Conservation (phyloP, 2,113 vertebrate species). For the Mirza zaza region DNA sequence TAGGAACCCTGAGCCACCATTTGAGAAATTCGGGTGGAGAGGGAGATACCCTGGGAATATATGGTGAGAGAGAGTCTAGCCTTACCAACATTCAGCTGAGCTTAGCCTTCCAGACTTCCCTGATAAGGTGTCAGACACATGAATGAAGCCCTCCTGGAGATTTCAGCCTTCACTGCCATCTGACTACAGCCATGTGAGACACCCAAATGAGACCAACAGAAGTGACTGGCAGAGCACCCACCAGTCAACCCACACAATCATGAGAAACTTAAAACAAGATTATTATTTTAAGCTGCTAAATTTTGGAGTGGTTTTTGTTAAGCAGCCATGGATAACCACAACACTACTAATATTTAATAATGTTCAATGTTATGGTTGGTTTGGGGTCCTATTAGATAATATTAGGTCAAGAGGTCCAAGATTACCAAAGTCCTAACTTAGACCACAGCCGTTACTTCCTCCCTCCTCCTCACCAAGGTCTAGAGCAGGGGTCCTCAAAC, state of each 20-base stretch:
- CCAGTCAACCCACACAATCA: neutral
- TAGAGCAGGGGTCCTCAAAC: neutral
- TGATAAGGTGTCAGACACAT: neutral
- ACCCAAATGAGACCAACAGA: neutral
- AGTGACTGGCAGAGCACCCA: neutral
- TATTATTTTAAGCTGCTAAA: neutral
- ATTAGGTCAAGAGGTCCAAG: neutral
- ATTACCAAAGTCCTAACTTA: neutral
- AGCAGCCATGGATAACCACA: constrained; percentile 39
- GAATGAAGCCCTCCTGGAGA: neutral
- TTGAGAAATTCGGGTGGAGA: neutral
- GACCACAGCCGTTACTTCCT: neutral
- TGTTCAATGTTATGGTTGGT: neutral
- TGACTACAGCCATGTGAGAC: neutral
- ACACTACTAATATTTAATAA: constrained; percentile 4
- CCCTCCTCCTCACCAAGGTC: neutral
- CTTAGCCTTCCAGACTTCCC: neutral
- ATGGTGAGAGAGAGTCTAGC: neutral
- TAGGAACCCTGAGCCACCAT: neutral
- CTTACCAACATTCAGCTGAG: neutral
- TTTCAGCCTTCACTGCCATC: neutral
- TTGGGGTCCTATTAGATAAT: neutral
- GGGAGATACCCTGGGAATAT: neutral
- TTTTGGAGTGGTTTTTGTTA: constrained; percentile 18
- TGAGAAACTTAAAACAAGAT: neutral